Evolutionary conservation across 2,888 invertebrate genomes (phyloP), one percentile per base, ranked within the genome.

Genomic region (Conomelus anceps): DNA sequence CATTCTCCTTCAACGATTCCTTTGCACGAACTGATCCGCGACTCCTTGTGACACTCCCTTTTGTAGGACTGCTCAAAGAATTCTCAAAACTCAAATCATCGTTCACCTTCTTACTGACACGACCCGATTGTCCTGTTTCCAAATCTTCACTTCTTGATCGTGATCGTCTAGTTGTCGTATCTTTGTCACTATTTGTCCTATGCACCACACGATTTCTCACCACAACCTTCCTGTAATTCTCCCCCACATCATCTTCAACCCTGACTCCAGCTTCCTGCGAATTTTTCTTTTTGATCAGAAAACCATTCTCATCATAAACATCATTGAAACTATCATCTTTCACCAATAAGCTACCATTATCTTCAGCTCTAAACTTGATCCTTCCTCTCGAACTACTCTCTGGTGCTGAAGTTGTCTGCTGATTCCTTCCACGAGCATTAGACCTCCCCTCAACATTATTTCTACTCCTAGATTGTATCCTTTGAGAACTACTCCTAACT

Each of bases 31-130:
- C 84, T 41, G 26, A 85, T 9, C 90, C 90, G 1, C 90, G 89
- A 22, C 85, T 90, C 87, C 90, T 85, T 26, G 89, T 87, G 11
- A 85, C 41, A 3, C 89, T 90, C 85, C 87, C 89, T 3, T 86
- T 23, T 20, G 85, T 87, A 87, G 26, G 34, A 22, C 84, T n/a
- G 11, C 84, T 63, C 29, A 91, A 88, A 41, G 90, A 91, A 22
- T 91, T 91, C 85, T 90, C 90, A 84, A 88, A 63, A n/a, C 63
- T 63, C n/a, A 63, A 3, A 63, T 63, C n/a, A 63, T 63, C 63
- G n/a, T 63, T 7, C 20, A 63, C 63, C n/a, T 63, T 63, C n/a
- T 63, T 63, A 63, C 63, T 63, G 11, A 63, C 63, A 63, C 63
- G 63, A 63, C 63, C 63, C 13, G 63, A 63, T 63, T 63, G 63